Base-by-base conservation (phyloP, 2,888 invertebrate species). In the Euplagia quadripunctaria region DNA sequence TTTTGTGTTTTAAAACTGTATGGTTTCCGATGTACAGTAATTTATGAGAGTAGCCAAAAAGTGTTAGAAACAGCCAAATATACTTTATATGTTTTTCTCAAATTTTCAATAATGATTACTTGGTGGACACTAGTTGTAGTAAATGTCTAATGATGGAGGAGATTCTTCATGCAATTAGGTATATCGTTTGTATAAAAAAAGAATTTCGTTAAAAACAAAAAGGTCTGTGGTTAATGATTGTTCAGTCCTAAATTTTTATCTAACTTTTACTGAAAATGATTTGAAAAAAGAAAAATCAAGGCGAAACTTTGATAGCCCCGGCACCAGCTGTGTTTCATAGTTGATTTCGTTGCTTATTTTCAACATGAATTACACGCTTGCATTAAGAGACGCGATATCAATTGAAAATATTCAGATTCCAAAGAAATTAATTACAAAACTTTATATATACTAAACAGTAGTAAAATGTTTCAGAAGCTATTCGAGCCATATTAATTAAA, bases 401-500 rank as follows among this genome's bases (percentile, higher is more conserved):
- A 49, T 31, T 31, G 66, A 66, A 49, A 49, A 49, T 49, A 4
- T 49, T 49, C 20, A 49, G 5, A 16, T 49, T 65, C 31, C 2
- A 20, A 49, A 49, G 51, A 66, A 74, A 82, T 82, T 73, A 76
- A 78, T 84, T 84, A 78, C 52, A 70, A 72, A 71, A 77, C 68
- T 73, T 75, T 73, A 74, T 74, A 74, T 74, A 73, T 64, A 66
- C 65, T 73, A 76, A 74, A 65, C 69, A 61, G 70, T 68, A 68
- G 64, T 68, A 73, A 52, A 82, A 82, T 78, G 71, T 78, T 82
- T 78, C 55, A 73, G 51, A 73, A 76, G 64, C 77, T 81, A 83
- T 81, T 69, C 63, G 65, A 76, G 73, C 73, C 72, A 65, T 77
- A 79, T 80, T 82, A 84, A 85, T 85, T 85, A 84, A 84, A 82